Evolutionary conservation across 2,113 vertebrate species (phyloP).

Genomic region (Psilopsiagon aurifrons): DNA sequence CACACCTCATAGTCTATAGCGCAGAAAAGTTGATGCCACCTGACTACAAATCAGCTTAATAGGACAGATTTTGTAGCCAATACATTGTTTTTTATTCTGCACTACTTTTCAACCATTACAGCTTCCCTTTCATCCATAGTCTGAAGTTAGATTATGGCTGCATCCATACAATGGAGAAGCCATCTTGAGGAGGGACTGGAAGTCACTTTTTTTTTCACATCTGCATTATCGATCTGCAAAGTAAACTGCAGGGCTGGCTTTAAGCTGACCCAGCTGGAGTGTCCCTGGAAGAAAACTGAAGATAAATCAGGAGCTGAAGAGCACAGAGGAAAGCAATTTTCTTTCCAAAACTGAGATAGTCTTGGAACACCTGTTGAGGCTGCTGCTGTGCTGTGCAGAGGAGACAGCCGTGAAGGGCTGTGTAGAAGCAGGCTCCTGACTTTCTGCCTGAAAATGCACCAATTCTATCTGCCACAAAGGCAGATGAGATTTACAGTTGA

Average conservation of each 20-base stretch:
- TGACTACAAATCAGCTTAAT: neutral
- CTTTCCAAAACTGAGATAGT: neutral
- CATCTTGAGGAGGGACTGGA: rapidly evolving
- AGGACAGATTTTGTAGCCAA: neutral
- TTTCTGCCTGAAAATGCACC: neutral
- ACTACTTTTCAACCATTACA: neutral
- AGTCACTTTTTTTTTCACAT: neutral
- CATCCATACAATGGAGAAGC: neutral
- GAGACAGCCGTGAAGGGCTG: neutral
- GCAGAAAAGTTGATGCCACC: neutral
- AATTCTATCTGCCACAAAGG: neutral
- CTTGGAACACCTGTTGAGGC: slow-evolving; percentile 13
- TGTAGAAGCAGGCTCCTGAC: neutral
- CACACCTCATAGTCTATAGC: neutral
- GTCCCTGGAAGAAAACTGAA: neutral
- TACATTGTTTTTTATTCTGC: neutral
- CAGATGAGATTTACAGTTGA: neutral
- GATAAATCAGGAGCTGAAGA: neutral
- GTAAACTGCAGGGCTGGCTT: neutral
- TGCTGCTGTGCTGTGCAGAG: neutral
- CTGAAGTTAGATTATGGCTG: neutral
- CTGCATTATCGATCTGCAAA: neutral
- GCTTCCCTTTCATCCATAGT: neutral
- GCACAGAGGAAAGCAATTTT: neutral
- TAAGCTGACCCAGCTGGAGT: slow-evolving; percentile 7